Base-by-base conservation (phyloP, 1,140 invertebrate genomes). In the Atta texana region DNA sequence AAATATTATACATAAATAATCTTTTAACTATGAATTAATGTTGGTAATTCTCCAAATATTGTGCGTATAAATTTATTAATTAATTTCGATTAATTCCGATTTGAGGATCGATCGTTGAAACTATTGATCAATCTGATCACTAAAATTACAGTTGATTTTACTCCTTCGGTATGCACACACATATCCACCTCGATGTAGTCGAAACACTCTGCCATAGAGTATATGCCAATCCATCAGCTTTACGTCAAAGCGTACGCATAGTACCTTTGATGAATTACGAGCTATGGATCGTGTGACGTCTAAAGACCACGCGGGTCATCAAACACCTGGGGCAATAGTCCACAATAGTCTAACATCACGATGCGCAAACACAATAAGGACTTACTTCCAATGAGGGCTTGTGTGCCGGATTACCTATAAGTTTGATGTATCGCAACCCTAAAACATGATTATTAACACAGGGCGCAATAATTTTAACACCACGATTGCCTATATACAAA, bases 221-320 rank as follows among this genome's bases (percentile, higher is more conserved):
- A 66, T 51, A 85, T 31, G 82, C 59, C 82, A 66, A 78, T 85
- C 75, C 16, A 85, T 85, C 82, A 78, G 82, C 82, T 85, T 85
- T 85, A 85, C 74, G 72, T 78, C 82, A 78, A 85, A 78, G 82
- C 74, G 82, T 44, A 78, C 77, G 77, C 85, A 80, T 44, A 63
- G 57, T 84, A 31, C 53, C 85, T 87, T 87, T 87, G 85, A 87
- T 87, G 85, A 82, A 87, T 87, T 87, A 87, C 64, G 31, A 14
- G 39, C 49, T 63, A 72, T 64, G 77, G 64, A 84, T 87, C 53
- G 66, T 72, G 85, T 71, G 68, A 87, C 68, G 78, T 51, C 76
- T 75, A 82, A 87, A 87, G 85, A 87, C 57, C 75, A 18, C 24
- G n/a, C 66, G 74, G 61, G 80, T 75, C 80, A 84, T 84, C 80